These are phyloP conservation scores for Ectemnius continuus DNA, from an alignment of 2,888 invertebrate species.

Conservation along the genomic window DNA sequence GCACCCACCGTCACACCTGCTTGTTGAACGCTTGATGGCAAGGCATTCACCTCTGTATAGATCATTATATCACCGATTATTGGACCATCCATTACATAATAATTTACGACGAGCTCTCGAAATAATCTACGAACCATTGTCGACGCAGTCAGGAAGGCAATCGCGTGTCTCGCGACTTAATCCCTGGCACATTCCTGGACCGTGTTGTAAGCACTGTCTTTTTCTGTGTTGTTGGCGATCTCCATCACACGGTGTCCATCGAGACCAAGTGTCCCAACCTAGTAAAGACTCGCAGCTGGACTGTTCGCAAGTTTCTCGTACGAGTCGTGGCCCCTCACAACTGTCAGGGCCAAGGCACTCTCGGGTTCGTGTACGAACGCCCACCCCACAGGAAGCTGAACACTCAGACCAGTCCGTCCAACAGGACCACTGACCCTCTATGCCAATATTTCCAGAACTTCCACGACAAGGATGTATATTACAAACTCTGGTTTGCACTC, in stretches of 20 bases:
- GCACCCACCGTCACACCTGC: constrained; percentile 80
- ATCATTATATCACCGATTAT: background rate
- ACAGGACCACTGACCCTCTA: constrained; percentile 86
- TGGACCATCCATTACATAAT: no score
- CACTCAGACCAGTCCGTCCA: constrained; percentile 93
- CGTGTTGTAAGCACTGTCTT: constrained; percentile 83
- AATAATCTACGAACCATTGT: constrained; percentile 68
- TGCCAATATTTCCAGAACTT: background rate
- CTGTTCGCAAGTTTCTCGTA: constrained; percentile 85
- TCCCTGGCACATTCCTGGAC: constrained; percentile 84
- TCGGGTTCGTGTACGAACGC: constrained; percentile 84
- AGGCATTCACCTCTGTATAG: constrained; percentile 51
- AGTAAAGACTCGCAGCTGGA: constrained; percentile 84
- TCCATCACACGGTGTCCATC: constrained; percentile 84
- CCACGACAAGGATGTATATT: constrained; percentile 84
- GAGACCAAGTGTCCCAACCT: constrained; percentile 88
- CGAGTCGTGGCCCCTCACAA: constrained; percentile 83
- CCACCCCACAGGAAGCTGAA: constrained; percentile 86
- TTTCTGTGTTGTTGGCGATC: constrained; percentile 85
- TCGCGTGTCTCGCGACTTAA: constrained; percentile 84
- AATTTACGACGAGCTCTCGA: no score
- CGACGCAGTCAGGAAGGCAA: constrained; percentile 78
- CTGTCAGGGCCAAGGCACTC: constrained; percentile 80
- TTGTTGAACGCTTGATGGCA: constrained; percentile 59
- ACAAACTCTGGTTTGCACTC: constrained; percentile 84